These are phyloP conservation scores for Gortyna flavago DNA, from an alignment of 2,888 invertebrate genomes.

Conservation along the genomic window DNA sequence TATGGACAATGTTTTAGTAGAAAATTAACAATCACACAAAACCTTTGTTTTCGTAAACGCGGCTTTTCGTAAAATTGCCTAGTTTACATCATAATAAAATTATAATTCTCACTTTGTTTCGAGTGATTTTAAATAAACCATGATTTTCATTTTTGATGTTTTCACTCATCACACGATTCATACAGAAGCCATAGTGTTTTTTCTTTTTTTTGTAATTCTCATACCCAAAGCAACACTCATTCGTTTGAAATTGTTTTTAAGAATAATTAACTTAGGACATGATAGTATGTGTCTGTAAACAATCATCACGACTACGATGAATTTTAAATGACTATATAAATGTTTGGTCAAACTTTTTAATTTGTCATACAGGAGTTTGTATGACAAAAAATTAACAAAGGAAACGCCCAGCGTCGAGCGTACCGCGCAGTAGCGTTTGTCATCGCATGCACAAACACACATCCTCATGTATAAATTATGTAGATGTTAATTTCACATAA, in stretches of 20 bases:
- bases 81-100: slow-evolving; percentile 46
- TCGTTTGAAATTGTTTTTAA: slow-evolving; percentile 24
- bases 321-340: slow-evolving; percentile 60
- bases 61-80: slow-evolving; percentile 62
- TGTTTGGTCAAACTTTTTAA: slow-evolving; percentile 63
- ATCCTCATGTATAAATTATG: slow-evolving; percentile 71
- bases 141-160: slow-evolving; percentile 46
- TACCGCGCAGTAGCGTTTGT: slow-evolving; percentile 18
- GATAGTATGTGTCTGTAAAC: slow-evolving; percentile 36
- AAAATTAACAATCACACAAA: slow-evolving; percentile 48
- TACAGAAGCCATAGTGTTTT: slow-evolving; percentile 25
- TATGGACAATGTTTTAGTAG: slow-evolving; percentile 56
- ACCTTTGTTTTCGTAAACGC: slow-evolving; percentile 64
- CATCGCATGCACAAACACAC: slow-evolving; percentile 59
- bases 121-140: slow-evolving; percentile 52
- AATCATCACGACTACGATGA: slow-evolving; percentile 49
- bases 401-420: slow-evolving; percentile 34
- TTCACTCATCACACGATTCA: slow-evolving; percentile 40
- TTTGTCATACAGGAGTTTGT: slow-evolving; percentile 34
- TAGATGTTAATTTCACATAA: slow-evolving; percentile 73
- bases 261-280: slow-evolving; percentile 29
- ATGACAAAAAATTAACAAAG: slow-evolving; percentile 33
- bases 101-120: slow-evolving; percentile 42
- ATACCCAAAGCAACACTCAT: slow-evolving; percentile 13
- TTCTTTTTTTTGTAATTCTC: slow-evolving; percentile 22